phyloP scores from a whole-genome alignment of 1,140 invertebrate genomes.

The Ladona fulva region DNA sequence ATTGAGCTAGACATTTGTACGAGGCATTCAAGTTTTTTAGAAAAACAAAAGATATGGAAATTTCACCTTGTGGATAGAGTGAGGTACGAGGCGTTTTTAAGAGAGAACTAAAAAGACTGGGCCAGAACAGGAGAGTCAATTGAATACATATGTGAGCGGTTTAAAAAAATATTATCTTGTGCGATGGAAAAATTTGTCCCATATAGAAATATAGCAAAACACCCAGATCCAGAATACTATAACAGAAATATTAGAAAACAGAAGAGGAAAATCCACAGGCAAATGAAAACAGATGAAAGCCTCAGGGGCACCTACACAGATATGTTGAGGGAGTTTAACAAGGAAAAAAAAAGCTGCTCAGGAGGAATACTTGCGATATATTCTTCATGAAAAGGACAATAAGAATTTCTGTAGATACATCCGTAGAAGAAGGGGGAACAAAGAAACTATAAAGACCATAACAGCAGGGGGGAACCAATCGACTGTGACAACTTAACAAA shows the following conservation, averaged over 20 bases:
- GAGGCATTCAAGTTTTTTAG: not conserved
- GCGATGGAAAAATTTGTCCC: not conserved
- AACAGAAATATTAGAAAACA: not conserved
- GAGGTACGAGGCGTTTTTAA: not conserved
- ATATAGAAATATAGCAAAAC: not conserved
- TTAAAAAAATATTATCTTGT: not conserved
- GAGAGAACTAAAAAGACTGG: not conserved
- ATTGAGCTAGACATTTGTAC: not conserved
- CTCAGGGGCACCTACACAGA: not conserved
- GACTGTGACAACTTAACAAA: not conserved
- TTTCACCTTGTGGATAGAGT: not conserved
- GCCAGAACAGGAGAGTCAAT: not conserved
- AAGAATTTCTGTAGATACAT: not conserved
- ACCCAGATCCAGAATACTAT: not conserved
- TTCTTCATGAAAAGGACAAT: not conserved
- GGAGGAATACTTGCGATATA: too few species aligned
- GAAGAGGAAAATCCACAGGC: not conserved
- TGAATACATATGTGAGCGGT: not conserved
- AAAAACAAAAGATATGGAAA: not conserved
- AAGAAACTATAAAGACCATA: not conserved
- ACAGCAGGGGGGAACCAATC: not conserved
- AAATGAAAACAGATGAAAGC: not conserved
- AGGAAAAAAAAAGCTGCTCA: not conserved
- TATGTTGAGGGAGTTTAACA: not conserved
- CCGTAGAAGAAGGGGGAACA: not conserved